Evolutionary conservation across 2,888 invertebrate genomes (phyloP).

Genomic region (Trissolcus brochymenae): DNA sequence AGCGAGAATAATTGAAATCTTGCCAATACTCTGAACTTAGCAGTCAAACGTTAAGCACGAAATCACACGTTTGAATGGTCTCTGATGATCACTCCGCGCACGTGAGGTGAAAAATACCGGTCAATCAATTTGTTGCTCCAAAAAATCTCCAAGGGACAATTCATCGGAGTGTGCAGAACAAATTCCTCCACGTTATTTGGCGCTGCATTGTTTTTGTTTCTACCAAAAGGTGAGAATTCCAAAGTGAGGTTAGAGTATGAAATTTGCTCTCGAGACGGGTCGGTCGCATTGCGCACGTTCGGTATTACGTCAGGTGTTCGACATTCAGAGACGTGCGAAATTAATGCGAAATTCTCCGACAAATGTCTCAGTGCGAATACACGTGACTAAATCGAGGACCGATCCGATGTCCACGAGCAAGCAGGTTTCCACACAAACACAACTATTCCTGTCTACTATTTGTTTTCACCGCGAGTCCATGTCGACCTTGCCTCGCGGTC

Average conservation of each 20-base stretch:
- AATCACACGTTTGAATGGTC: background rate
- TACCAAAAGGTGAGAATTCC: background rate
- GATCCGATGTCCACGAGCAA: slow-evolving; percentile 37
- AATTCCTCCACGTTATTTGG: too few relatives aligned
- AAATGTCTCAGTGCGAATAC: slow-evolving; percentile 6
- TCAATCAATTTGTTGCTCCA: too few relatives aligned
- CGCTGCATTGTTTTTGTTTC: background rate
- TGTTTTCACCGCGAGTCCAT: background rate
- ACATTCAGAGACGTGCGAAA: background rate
- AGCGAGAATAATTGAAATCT: background rate
- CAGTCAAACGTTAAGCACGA: background rate
- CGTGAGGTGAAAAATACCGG: too few relatives aligned
- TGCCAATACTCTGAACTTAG: background rate
- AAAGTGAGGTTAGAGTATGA: background rate
- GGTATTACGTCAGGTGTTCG: slow-evolving; percentile 11
- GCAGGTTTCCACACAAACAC: slow-evolving; percentile 22
- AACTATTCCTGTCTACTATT: background rate
- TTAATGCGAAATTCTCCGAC: background rate
- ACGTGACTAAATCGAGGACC: slow-evolving; percentile 21
- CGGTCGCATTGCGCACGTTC: slow-evolving; percentile 15
- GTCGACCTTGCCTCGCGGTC: background rate
- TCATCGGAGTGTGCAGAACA: too few relatives aligned
- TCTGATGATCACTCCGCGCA: background rate
- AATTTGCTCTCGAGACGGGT: background rate
- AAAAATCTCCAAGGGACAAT: too few relatives aligned